phyloP scores from a whole-genome alignment of 2,888 invertebrate genomes.

The Lymantria monacha region DNA sequence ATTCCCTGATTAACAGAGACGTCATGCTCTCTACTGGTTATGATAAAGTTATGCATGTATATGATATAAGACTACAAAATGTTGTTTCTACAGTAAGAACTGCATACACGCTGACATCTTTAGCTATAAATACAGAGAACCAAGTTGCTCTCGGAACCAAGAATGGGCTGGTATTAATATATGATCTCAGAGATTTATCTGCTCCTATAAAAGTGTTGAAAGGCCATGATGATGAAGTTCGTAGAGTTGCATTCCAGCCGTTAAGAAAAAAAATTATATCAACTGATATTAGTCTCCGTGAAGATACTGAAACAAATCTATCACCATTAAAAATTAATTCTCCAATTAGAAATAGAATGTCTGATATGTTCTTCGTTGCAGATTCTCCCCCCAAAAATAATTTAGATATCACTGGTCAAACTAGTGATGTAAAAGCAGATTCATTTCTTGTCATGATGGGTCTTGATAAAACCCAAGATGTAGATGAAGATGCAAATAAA shows the following conservation, averaged over 20 bases:
- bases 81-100: conserved; percentile 69
- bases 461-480: conserved; percentile 62
- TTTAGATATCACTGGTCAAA: conserved; percentile 41
- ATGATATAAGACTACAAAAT: conserved; percentile 76
- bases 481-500: conserved; percentile 54
- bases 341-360: conserved; percentile 52
- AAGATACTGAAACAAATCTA: conserved; percentile 53
- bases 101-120: conserved; percentile 60
- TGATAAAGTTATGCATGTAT: conserved; percentile 81
- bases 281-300: conserved; percentile 67
- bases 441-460: conserved; percentile 73
- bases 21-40: conserved; percentile 80
- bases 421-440: conserved; percentile 57
- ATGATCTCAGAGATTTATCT: conserved; percentile 79
- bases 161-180: conserved; percentile 77
- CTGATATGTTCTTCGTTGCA: conserved; percentile 67
- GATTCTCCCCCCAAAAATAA: conserved; percentile 59
- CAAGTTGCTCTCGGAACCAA: conserved; percentile 80
- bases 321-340: conserved; percentile 49
- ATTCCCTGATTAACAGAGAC: conserved; percentile 79
- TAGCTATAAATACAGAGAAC: conserved; percentile 69
- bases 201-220: conserved; percentile 69
- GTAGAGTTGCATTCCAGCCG: conserved; percentile 74
- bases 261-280: conserved; percentile 52
- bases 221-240: conserved; percentile 76